A percentile compares a stretch with the other conserved stretches of the same genome.
phyloP scores from a whole-genome alignment of 2,113 vertebrate genomes.

The Sylvietta virens region DNA sequence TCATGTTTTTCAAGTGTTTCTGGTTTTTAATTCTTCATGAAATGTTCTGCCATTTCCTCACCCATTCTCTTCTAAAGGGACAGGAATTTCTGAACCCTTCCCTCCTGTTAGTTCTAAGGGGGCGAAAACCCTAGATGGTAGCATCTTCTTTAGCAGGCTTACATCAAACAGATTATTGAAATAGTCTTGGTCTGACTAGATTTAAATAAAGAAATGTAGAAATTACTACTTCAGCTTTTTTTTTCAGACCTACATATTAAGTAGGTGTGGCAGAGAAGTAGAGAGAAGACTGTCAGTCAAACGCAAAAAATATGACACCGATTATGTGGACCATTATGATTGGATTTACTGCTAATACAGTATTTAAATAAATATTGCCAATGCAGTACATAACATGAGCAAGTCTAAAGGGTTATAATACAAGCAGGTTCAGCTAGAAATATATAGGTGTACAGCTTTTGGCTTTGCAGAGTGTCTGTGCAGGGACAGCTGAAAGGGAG shows the following conservation, averaged over 20 bases:
- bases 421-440: background rate
- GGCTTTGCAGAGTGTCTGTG: background rate
- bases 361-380: background rate
- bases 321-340: background rate
- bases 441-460: background rate
- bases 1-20: background rate
- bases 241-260: background rate
- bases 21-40: background rate
- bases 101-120: background rate
- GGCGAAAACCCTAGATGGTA: background rate
- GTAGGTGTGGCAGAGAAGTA: background rate
- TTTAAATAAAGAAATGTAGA: background rate
- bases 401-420: background rate
- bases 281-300: background rate
- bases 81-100: background rate
- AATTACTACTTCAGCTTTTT: background rate
- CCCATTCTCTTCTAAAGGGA: background rate
- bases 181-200: background rate
- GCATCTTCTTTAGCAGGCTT: background rate
- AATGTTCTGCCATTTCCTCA: background rate
- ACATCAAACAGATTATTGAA: background rate
- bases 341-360: background rate
- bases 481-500: background rate
- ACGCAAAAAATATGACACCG: fast-evolving
- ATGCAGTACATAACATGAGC: background rate